A percentile compares a stretch with the other conserved stretches of the same genome.
phyloP scores from a whole-genome alignment of 2,888 invertebrate species.

The Mycogona germanica region DNA sequence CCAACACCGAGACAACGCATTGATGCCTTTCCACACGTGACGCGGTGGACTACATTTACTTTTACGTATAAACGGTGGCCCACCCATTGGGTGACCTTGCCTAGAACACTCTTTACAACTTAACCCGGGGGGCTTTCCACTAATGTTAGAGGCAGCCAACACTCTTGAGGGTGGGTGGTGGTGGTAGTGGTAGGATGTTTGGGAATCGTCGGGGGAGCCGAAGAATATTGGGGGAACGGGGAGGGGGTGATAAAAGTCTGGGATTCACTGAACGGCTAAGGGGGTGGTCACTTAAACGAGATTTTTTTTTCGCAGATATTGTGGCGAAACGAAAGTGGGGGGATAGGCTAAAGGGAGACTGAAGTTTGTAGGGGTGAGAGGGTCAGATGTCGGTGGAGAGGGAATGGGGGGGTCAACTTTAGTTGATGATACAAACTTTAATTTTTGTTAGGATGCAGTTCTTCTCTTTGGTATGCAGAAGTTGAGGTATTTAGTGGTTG shows the following conservation, averaged over 20 bases:
- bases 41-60: conserved; percentile 20
- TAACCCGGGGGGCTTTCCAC: conserved; percentile 14
- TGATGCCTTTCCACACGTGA: conserved; percentile 23
- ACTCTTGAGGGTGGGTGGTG: too few relatives aligned
- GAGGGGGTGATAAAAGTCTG: conserved; percentile 2
- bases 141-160: not conserved
- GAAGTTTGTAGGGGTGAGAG: not conserved
- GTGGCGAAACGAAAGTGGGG: too few relatives aligned
- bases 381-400: too few relatives aligned
- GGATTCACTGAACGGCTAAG: conserved; percentile 6
- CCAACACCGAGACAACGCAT: conserved; percentile 13
- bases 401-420: too few relatives aligned
- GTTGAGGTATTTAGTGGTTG: conserved; percentile 21
- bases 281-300: not conserved
- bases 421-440: conserved; percentile 8
- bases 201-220: not conserved
- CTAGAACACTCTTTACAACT: conserved; percentile 28
- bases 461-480: conserved; percentile 22
- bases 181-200: too few relatives aligned
- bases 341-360: too few relatives aligned
- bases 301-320: not conserved
- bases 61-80: conserved; percentile 18
- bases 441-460: conserved; percentile 17
- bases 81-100: conserved; percentile 22
- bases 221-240: not conserved